These are phyloP conservation scores for Calliphora vomitoria DNA, from an alignment of 2,888 invertebrate genomes.

Conservation along the genomic window DNA sequence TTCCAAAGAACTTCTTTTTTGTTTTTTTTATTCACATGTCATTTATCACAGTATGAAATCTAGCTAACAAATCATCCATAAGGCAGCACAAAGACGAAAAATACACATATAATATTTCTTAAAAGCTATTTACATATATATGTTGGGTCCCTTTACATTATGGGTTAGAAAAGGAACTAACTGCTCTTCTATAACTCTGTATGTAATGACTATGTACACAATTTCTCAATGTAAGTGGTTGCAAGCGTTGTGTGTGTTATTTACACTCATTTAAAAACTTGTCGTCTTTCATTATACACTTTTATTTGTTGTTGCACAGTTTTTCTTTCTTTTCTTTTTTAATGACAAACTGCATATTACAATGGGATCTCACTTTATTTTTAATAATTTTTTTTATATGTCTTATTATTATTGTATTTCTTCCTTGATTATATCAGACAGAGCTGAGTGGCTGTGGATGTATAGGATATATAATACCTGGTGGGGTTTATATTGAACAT, in stretches of 20 bases:
- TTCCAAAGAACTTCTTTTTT: constrained; percentile 11
- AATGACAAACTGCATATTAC: constrained; percentile 60
- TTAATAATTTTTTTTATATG: neutral
- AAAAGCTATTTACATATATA: no score
- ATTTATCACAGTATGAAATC: constrained; percentile 2
- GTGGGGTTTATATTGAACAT: no score
- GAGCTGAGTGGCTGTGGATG: neutral
- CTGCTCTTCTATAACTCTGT: no score
- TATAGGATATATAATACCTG: no score
- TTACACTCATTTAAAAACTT: constrained; percentile 23
- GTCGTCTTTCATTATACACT: constrained; percentile 51
- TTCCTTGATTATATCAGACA: constrained; percentile 33
- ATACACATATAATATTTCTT: no score
- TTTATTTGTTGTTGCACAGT: constrained; percentile 22
- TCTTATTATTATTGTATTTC: constrained; percentile 7
- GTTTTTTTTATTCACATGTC: neutral
- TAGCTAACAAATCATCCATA: neutral
- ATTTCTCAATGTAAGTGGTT: constrained; percentile 8
- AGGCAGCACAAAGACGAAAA: no score
- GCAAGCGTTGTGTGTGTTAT: neutral
- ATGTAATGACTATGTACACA: no score
- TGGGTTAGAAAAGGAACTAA: no score
- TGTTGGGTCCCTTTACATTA: no score
- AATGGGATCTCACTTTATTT: neutral
- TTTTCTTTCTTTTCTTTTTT: constrained; percentile 23